Base-by-base conservation (phyloP, 2,888 invertebrate genomes). In the Cryptosula pallasiana region DNA sequence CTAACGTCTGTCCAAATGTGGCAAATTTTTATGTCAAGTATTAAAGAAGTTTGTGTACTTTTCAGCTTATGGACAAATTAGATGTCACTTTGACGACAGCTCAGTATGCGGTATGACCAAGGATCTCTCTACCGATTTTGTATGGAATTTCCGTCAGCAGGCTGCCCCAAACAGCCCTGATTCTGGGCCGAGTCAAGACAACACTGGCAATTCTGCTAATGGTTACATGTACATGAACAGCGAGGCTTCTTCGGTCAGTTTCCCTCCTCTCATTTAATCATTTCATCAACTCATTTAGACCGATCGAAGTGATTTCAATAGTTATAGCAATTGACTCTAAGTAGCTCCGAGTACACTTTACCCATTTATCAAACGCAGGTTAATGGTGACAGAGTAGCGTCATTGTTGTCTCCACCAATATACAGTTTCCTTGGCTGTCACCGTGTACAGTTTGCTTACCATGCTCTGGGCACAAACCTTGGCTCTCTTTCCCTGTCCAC, bases 181-280 rank as follows among this genome's bases (percentile, higher is more conserved):
- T n/a, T 25, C 63, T 25, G 63, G 63, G 9, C 63, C 63, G n/a
- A 29, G 25, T 34, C 13, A 32, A 63, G 63, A 63, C 32, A 63
- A 34, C 13, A 63, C 20, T 27, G 63, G 63, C 9, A 63, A 63
- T 32, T 27, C 63, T 13, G 63, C 27, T 32, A 32, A 63, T 63
- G 63, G 63, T 9, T 63, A 63, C n/a, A 20, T 20, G 20, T 45
- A 45, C 45, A 45, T 45, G 9, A 45, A 45, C 45, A 45, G 45
- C 20, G 9, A 45, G 20, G 45, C 5, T 45, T 20, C 45, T 13
- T 13, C 45, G 20, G 45, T 45, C 5, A 13, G 45, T 45, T 45
- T 45, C 9, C n/a, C n/a, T n/a, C n/a, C n/a, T n/a, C n/a, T n/a
- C n/a, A n/a, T n/a, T n/a, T n/a, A n/a, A n/a, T n/a, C n/a, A n/a